Base-by-base conservation (phyloP, 1,140 invertebrate species). In the Drosophila lowei region DNA sequence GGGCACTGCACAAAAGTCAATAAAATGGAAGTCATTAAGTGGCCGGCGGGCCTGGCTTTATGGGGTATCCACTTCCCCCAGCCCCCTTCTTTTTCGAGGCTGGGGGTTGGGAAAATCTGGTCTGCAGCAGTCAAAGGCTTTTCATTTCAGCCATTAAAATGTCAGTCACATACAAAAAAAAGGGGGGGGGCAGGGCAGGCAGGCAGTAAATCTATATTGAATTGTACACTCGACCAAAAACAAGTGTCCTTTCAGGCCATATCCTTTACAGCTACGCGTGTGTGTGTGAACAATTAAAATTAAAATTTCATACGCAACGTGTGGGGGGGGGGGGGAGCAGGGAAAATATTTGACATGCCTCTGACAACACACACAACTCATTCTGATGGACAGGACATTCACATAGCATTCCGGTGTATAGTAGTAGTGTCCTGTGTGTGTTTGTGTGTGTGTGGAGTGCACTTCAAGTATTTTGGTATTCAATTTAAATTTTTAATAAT, bases 401-500 rank as follows among this genome's bases (percentile, higher is more conserved):
- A 25, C 30, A 52, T 62, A 44, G 3, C 34, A 38, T 13, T 0
- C 11, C 25, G 58, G 23, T 56, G 59, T 62, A 58, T 62, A 64
- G 23, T 42, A 9, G 30, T 30, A 9, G 23, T 23, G n/a, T 44
- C 66, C 9, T 38, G 41, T 16, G 52, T 68, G 48, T 68, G 73
- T 66, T 59, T 61, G 58, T 78, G 47, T 78, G 47, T 55, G 25
- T 68, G 60, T 60, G 75, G 74, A 86, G 78, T 86, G 83, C 78
- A 71, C 57, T 77, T 77, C 59, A 77, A 71, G 72, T 77, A 88
- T 83, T 86, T 88, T 62, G 84, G 78, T 77, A 88, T 88, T 88
- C 84, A 72, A 89, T 89, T 88, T 88, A 88, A 88, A 88, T 88
- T 88, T 88, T 88, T 88, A 88, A 88, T 88, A 83, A 78, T 79